Conservation (phyloP, 1,140 invertebrate species). For the Eurosta solidaginis region DNA sequence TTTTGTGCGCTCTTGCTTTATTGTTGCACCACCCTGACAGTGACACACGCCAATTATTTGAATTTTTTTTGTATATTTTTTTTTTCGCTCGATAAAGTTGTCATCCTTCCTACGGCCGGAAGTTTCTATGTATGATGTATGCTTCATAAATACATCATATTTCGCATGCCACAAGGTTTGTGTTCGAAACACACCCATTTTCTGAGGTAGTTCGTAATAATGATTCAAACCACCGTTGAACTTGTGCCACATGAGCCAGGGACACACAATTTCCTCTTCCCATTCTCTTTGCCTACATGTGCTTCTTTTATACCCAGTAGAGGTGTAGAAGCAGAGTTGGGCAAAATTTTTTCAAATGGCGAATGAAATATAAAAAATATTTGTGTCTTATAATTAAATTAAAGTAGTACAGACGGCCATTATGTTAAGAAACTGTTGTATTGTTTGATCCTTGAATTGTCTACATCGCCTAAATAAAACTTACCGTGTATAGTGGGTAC, state of each 20-base stretch:
- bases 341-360: too few relatives aligned
- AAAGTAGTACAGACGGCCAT: too few relatives aligned
- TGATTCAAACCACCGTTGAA: not conserved
- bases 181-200: not conserved
- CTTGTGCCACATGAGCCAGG: not conserved
- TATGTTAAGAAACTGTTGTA: too few relatives aligned
- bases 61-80: too few relatives aligned
- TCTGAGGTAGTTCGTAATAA: not conserved
- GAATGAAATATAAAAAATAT: too few relatives aligned
- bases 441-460: too few relatives aligned
- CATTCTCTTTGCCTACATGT: too few relatives aligned
- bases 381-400: too few relatives aligned
- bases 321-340: too few relatives aligned
- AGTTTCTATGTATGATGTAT: not conserved
- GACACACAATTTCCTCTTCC: not conserved
- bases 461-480: too few relatives aligned
- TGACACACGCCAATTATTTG: conserved; percentile 1
- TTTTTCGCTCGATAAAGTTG: not conserved
- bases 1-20: not conserved
- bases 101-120: not conserved
- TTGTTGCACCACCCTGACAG: not conserved
- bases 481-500: too few relatives aligned
- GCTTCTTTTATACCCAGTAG: too few relatives aligned
- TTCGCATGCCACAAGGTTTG: not conserved
- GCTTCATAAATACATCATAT: not conserved